phyloP scores from a whole-genome alignment of 1,140 invertebrate genomes.

The Scaptomyza montana region DNA sequence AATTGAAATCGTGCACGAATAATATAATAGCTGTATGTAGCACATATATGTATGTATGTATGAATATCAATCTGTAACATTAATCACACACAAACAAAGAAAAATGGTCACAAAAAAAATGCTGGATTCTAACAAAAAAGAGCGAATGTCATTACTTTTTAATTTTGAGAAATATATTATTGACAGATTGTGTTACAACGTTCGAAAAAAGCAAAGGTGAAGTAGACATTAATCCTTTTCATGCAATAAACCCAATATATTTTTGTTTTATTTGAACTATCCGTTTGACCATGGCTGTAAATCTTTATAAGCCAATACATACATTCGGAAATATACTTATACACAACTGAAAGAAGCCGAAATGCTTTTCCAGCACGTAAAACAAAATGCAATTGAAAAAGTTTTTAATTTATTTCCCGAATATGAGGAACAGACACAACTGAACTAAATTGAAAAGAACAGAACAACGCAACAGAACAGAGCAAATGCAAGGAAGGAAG shows the following conservation, averaged over 20 bases:
- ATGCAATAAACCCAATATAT: background rate
- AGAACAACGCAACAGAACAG: too few relatives aligned
- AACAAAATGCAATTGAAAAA: slow-evolving; percentile 68
- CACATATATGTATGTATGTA: background rate
- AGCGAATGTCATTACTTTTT: too few relatives aligned
- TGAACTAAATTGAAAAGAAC: too few relatives aligned
- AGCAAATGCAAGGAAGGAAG: too few relatives aligned
- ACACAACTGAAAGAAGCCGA: background rate
- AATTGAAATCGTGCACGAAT: slow-evolving; percentile 36
- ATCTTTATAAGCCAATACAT: background rate
- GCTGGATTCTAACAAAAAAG: too few relatives aligned
- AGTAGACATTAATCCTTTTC: background rate
- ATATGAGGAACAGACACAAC: slow-evolving; percentile 45
- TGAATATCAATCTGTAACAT: background rate
- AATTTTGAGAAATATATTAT: too few relatives aligned
- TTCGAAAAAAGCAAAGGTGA: too few relatives aligned
- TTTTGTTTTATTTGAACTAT: background rate
- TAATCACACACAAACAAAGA: background rate
- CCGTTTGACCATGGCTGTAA: background rate
- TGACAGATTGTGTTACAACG: too few relatives aligned
- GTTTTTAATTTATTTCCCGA: slow-evolving; percentile 71
- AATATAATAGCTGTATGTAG: background rate
- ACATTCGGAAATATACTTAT: background rate
- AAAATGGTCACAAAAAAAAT: too few relatives aligned
- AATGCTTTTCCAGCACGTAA: slow-evolving; percentile 41